Conservation (phyloP, 2,113 vertebrate genomes). For the Pimephales promelas region DNA sequence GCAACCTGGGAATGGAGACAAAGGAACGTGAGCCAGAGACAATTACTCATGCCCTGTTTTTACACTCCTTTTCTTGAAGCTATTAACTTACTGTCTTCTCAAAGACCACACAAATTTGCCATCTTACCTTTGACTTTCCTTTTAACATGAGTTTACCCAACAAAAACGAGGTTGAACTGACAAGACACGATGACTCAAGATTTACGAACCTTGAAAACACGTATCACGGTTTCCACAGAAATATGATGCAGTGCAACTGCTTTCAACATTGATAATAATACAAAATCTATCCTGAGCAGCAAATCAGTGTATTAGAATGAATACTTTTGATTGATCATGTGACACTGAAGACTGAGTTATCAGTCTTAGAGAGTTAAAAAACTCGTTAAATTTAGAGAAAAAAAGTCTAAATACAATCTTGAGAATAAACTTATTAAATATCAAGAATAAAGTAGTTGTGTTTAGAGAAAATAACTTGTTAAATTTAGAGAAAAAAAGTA, state of each 20-base stretch:
- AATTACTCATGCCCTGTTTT: not conserved
- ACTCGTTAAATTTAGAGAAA: too few relatives aligned
- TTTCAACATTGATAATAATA: not conserved
- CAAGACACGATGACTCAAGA: not conserved
- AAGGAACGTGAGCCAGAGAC: conserved; percentile 1
- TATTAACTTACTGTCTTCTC: not conserved
- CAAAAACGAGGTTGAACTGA: conserved; percentile 27
- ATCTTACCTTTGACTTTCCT: not conserved
- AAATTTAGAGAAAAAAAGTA: too few relatives aligned
- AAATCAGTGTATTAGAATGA: not conserved
- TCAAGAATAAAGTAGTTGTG: too few relatives aligned
- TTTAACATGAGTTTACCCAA: not conserved
- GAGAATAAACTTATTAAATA: too few relatives aligned
- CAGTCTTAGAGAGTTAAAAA: too few relatives aligned
- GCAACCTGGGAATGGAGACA: conserved; percentile 77
- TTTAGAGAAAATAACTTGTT: too few relatives aligned
- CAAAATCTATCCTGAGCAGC: not conserved
- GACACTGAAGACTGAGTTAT: not conserved
- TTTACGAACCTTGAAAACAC: not conserved
- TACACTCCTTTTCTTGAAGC: not conserved
- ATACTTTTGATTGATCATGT: not conserved
- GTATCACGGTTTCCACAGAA: too few relatives aligned
- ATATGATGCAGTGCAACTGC: not conserved
- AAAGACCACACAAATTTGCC: conserved; percentile 22
- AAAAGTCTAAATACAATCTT: too few relatives aligned